Evolutionary conservation across 2,113 vertebrate genomes (phyloP).

Genomic region (Crotalus viridis): DNA sequence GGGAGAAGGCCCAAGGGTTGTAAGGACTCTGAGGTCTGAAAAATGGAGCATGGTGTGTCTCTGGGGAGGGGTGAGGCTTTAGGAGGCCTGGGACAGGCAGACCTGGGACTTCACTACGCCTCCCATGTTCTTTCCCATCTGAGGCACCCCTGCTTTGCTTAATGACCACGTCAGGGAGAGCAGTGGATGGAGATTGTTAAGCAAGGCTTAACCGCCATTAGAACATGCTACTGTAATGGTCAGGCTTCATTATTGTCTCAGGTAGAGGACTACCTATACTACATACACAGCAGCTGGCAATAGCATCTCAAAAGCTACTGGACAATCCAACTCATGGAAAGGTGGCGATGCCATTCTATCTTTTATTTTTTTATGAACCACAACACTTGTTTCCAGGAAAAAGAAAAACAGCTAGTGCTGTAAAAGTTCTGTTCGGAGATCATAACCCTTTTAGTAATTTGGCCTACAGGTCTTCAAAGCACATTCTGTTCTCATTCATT

Average conservation of each 20-base stretch:
- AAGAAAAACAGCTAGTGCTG: neutral
- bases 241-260: neutral
- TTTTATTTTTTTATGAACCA: neutral
- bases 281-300: neutral
- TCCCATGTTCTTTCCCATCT: neutral
- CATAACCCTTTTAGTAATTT: neutral
- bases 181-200: neutral
- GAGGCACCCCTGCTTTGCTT: neutral
- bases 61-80: neutral
- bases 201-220: neutral
- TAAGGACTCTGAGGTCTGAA: neutral
- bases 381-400: neutral
- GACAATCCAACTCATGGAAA: neutral
- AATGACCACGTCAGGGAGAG: neutral
- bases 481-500: neutral
- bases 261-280: neutral
- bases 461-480: constrained; percentile 36
- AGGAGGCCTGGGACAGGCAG: neutral
- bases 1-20: neutral
- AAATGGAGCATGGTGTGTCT: neutral
- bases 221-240: neutral
- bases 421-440: neutral
- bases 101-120: neutral
- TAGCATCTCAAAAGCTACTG: neutral
- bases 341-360: neutral